Evolutionary conservation across 2,113 vertebrate species (phyloP), one percentile per base, ranked within the genome.

Genomic region (Tringa solitaria): DNA sequence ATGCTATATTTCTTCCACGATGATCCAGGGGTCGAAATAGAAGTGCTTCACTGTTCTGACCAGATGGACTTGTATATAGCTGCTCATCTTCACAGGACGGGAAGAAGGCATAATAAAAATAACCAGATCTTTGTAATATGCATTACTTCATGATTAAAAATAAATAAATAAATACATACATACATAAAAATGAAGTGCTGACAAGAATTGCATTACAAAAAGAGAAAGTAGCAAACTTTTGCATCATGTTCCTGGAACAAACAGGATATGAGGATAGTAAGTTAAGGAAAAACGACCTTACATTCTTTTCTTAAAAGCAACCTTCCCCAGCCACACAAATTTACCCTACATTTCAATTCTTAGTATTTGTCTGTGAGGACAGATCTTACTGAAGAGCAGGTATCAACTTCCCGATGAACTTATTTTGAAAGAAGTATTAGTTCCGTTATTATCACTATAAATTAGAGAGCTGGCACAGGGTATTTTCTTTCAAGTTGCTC

Each of bases 21-120:
- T 94, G 98, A 90, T 98, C 98, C 98, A 83, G 86, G n/a, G 98
- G 97, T 76, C 45, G 97, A 96, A 97, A 98, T 23, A 98, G 57
- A 96, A 98, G 97, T 76, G 98, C 98, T 95, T 98, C 98, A 97
- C 97, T 97, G 97, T 96, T 98, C 98, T 98, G 98, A 96, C 97
- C 95, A 95, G 96, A 96, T 93, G 97, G 98, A 94, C 97, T 97
- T 97, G 98, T 95, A 97, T 98, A 97, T 65, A 95, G 97, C 95
- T 91, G 97, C 41, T 98, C 97, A 63, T 98, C 99, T 98, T 99
- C 98, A 98, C 87, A 81, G 90, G 82, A 56, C 3, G 74, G 53
- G 93, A 88, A 96, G 96, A 97, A 98, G 95, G 96, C 41, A 94
- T 46, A 86, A 96, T 56, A 94, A 97, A 97, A 97, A 90, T 89